Evolutionary conservation across 2,888 invertebrate species (phyloP).

Genomic region (Andrena praecox): DNA sequence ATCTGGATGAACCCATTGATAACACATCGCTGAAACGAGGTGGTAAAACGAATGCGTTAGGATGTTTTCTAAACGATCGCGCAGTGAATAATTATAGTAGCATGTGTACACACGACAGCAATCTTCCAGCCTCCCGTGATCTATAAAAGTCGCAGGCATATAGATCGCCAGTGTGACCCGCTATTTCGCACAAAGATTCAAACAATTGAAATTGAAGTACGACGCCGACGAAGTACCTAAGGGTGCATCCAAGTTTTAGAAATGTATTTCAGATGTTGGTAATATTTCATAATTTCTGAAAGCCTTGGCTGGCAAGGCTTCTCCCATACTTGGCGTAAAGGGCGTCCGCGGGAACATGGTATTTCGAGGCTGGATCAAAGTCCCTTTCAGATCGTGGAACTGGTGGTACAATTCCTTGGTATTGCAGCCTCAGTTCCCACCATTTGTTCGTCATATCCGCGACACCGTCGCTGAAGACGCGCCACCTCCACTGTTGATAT

Average conservation of each 20-base stretch:
- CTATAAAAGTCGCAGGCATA: slow-evolving; percentile 93
- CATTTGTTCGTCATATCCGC: slow-evolving; percentile 90
- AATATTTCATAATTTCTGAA: neutral
- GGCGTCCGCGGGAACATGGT: slow-evolving; percentile 91
- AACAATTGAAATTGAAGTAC: slow-evolving; percentile 95
- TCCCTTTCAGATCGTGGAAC: slow-evolving; percentile 89
- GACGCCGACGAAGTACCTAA: slow-evolving; percentile 93
- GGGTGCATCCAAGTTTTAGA: slow-evolving; percentile 68
- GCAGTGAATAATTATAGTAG: neutral
- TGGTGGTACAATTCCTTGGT: slow-evolving; percentile 91
- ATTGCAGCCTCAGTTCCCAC: slow-evolving; percentile 91
- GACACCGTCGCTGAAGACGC: slow-evolving; percentile 91
- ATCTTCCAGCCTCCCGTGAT: slow-evolving; percentile 91
- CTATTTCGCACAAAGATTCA: slow-evolving; percentile 90
- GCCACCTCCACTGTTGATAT: slow-evolving; percentile 91
- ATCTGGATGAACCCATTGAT: slow-evolving; percentile 89
- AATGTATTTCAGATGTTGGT: neutral
- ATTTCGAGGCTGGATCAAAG: slow-evolving; percentile 94
- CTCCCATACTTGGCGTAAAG: slow-evolving; percentile 85
- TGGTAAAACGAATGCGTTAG: neutral
- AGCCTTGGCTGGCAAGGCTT: neutral
- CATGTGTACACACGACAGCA: slow-evolving; percentile 88
- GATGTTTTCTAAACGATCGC: neutral
- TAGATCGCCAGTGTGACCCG: slow-evolving; percentile 90
- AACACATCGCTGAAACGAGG: slow-evolving; percentile 87